Conservation (phyloP, 2,113 vertebrate species). For the Corythoichthys intestinalis region DNA sequence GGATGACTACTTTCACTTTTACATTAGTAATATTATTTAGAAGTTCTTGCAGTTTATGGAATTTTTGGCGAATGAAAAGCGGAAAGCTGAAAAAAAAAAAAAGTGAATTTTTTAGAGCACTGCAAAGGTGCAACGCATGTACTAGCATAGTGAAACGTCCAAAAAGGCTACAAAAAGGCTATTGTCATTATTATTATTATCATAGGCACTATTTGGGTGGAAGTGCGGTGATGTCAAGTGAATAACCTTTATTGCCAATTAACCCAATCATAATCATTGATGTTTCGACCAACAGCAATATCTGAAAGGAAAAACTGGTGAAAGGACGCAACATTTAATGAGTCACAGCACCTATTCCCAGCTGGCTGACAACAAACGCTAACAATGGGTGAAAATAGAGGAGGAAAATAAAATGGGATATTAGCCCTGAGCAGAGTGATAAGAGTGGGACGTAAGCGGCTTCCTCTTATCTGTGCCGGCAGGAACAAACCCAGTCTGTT, state of each 20-base stretch:
- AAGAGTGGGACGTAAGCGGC: conserved; percentile 66
- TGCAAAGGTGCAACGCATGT: too few species aligned
- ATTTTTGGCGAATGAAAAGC: too few species aligned
- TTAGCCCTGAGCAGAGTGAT: conserved; percentile 66
- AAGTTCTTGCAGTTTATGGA: too few species aligned
- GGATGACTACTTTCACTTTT: too few species aligned
- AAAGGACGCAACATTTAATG: conserved; percentile 26
- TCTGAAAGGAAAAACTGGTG: conserved; percentile 14
- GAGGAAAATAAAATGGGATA: conserved; percentile 62
- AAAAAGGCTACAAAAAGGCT: too few species aligned
- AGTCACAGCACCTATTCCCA: conserved; percentile 35
- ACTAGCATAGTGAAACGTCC: too few species aligned
- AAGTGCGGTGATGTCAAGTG: too few species aligned
- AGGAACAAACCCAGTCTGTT: conserved; percentile 62
- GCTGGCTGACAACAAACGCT: conserved; percentile 49
- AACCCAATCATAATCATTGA: neutral
- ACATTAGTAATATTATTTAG: too few species aligned
- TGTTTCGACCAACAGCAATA: neutral
- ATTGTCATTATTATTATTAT: too few species aligned
- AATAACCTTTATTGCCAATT: neutral
- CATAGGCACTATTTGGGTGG: too few species aligned
- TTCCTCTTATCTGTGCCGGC: conserved; percentile 68
- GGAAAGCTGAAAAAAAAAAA: too few species aligned
- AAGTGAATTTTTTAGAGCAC: too few species aligned
- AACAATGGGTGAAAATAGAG: conserved; percentile 42